Evolutionary conservation across 2,113 vertebrate species (phyloP).

Genomic region (Setophaga kirtlandii): DNA sequence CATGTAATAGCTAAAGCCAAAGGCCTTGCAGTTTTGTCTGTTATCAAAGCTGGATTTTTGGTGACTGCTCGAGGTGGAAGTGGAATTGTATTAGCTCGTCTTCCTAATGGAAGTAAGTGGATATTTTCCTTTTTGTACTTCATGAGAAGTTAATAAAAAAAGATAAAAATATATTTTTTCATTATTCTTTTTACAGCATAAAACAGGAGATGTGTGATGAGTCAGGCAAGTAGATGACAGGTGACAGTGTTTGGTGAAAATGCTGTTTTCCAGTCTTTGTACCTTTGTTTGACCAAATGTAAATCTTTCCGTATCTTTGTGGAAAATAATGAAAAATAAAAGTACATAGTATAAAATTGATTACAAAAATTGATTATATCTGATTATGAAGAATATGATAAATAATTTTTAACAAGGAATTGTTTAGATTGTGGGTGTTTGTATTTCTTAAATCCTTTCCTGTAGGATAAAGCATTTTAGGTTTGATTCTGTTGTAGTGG

Average conservation of each 20-base stretch:
- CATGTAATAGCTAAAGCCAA: constrained; percentile 94
- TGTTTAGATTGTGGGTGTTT: not conserved
- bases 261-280: not conserved
- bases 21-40: constrained; percentile 91
- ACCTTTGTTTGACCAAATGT: not conserved
- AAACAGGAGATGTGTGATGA: not conserved
- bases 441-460: not conserved
- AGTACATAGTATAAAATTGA: not conserved
- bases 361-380: not conserved
- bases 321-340: not conserved
- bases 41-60: constrained; percentile 95
- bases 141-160: not conserved
- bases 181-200: not conserved
- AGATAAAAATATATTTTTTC: not conserved
- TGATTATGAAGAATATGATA: not conserved
- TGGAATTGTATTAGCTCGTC: constrained; percentile 89
- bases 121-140: not conserved
- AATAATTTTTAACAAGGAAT: not conserved
- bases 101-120: constrained; percentile 88
- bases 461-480: not conserved
- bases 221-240: not conserved
- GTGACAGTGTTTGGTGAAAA: not conserved
- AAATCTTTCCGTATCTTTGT: not conserved
- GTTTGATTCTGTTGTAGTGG: not conserved
- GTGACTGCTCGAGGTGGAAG: constrained; percentile 94